Evolutionary conservation across 2,888 invertebrate species (phyloP).

Genomic region (Drosophila seclusa): DNA sequence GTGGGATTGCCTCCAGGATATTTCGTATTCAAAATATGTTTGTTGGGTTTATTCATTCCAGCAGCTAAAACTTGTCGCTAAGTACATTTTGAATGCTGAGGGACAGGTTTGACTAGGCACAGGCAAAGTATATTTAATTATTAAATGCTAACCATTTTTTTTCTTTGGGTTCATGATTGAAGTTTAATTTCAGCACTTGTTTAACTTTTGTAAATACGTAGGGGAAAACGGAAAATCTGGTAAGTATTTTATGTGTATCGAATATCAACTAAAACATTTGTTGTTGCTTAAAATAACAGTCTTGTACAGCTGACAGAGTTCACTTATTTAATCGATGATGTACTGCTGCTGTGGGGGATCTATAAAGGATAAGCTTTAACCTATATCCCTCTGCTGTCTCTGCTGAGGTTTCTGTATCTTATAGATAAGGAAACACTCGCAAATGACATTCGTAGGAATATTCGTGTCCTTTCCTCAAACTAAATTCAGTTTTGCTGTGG

Average conservation of each 20-base stretch:
- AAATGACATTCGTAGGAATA: background rate
- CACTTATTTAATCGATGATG: background rate
- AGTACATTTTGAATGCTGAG: background rate
- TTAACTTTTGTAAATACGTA: background rate
- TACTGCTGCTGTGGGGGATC: background rate
- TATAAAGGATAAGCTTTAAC: background rate
- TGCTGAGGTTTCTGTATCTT: background rate
- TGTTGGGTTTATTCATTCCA: background rate
- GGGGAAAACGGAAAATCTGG: too few relatives aligned
- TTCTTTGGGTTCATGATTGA: background rate
- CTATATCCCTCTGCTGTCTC: background rate
- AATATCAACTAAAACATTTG: background rate
- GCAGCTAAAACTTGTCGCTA: background rate
- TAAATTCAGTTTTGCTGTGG: background rate
- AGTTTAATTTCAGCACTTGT: background rate
- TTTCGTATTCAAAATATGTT: background rate
- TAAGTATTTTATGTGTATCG: background rate
- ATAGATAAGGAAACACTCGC: background rate
- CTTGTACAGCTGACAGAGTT: background rate
- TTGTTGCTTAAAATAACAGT: background rate
- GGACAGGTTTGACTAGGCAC: background rate
- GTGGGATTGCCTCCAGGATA: conserved; percentile 12
- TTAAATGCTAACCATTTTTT: background rate
- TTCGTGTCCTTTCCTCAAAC: background rate
- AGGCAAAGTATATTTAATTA: background rate